These are phyloP conservation scores for Halictus quadricinctus DNA, from an alignment of 2,888 invertebrate genomes.

Conservation along the genomic window DNA sequence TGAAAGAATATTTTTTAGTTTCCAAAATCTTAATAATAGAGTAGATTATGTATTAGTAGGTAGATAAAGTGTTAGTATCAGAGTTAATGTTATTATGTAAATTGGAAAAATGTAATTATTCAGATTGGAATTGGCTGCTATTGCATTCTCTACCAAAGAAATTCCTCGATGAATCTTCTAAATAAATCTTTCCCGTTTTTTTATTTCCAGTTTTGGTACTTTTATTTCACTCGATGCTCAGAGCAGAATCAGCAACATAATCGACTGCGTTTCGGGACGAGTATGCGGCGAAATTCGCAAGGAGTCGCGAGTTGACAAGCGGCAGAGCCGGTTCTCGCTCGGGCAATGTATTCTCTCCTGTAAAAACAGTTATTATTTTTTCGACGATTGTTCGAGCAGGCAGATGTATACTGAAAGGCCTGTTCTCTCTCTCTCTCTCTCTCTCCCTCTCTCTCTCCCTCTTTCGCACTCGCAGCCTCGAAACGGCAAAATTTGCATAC, in stretches of 20 bases:
- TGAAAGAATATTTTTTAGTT: no score
- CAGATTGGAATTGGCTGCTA: no score
- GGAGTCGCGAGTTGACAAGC: constrained; percentile 33
- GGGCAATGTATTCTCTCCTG: constrained; percentile 74
- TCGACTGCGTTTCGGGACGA: neutral
- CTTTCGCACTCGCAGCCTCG: constrained; percentile 49
- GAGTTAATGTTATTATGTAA: neutral
- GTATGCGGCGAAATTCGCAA: constrained; percentile 13
- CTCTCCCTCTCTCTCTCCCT: constrained; percentile 31
- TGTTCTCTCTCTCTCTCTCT: constrained; percentile 35
- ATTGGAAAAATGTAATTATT: neutral
- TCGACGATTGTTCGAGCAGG: constrained; percentile 74
- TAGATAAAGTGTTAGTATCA: no score
- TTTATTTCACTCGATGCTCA: neutral
- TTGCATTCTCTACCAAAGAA: neutral
- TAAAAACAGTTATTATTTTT: constrained; percentile 81
- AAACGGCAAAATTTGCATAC: constrained; percentile 77
- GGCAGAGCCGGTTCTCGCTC: constrained; percentile 57
- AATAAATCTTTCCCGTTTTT: neutral
- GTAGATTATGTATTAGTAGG: neutral
- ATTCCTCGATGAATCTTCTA: neutral
- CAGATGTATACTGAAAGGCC: constrained; percentile 77
- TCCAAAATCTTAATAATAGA: neutral
- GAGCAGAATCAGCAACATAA: neutral
- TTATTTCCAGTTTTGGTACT: neutral